Evolutionary conservation across 2,888 invertebrate genomes (phyloP), one percentile per base, ranked within the genome.

Genomic region (Dione juno): DNA sequence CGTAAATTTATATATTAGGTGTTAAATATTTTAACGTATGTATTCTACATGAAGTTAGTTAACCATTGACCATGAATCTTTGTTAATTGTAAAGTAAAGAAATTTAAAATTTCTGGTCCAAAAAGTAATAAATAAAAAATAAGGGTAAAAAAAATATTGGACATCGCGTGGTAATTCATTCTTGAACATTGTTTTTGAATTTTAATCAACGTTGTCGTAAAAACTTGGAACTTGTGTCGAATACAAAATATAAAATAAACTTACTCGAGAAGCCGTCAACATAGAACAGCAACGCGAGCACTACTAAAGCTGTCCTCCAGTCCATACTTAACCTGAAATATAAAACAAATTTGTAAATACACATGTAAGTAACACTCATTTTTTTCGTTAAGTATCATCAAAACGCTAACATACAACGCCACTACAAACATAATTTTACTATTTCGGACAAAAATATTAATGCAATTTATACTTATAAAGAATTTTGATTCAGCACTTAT

Each of bases 191-290:
- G 35, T 6, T 9, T 53, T 28, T 45, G 45, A 61, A 61, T 28
- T 61, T 45, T 61, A 61, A 61, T 61, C 61, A 28, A 61, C n/a
- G 10, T 61, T 45, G 45, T 35, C 68, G 19, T 53, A 50, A 68
- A 64, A 64, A 19, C 50, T 37, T 19, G 50, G 48, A 1, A 48
- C 35, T 64, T 40, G 35, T 37, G 48, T 40, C 14, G 48, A 64
- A 50, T 48, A 64, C 50, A 40, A 57, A 28, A 41, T 16, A 59
- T 63, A 41, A 63, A 58, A 64, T 63, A 48, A 67, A 80, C 92
- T 91, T 83, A 93, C 93, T 93, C 77, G 93, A 93, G 80, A 81
- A 93, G 74, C 92, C 92, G 79, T 91, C 89, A 76, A 86, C 88
- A 77, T 84, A 87, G 72, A 85, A 84, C 73, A 88, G 85, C 74